Percentiles rank a stretch among this genome's conserved stretches.
Conservation (phyloP, 2,888 invertebrate species). For the Tuta absoluta region DNA sequence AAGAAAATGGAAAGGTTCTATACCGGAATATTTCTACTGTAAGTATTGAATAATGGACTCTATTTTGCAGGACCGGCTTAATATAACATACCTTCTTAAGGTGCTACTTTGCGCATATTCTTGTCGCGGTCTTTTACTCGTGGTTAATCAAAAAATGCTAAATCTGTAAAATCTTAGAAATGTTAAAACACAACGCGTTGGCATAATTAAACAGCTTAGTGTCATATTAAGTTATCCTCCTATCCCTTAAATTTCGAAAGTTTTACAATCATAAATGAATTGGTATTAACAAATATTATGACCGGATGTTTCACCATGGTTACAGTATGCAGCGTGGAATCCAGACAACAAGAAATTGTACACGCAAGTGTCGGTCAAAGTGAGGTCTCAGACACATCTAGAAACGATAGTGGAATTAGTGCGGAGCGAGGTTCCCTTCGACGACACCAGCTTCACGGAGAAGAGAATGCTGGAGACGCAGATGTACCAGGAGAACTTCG, state of each 20-base stretch:
- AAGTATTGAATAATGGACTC: constrained; percentile 50
- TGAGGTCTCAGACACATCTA: constrained; percentile 87
- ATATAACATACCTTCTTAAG: no score
- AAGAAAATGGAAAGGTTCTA: constrained; percentile 89
- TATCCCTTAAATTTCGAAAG: no score
- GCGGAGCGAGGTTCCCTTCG: constrained; percentile 85
- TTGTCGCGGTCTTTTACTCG: no score
- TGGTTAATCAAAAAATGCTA: no score
- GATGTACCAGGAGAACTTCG: constrained; percentile 92
- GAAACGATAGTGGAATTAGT: constrained; percentile 91
- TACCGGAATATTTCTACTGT: constrained; percentile 94
- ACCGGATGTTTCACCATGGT: constrained; percentile 30
- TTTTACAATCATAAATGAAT: no score
- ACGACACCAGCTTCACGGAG: constrained; percentile 86
- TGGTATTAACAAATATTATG: no score
- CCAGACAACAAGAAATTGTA: constrained; percentile 90
- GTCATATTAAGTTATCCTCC: constrained; percentile 10
- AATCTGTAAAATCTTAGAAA: no score
- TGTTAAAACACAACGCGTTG: no score
- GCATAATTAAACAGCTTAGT: no score
- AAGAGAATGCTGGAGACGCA: constrained; percentile 88
- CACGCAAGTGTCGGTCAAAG: constrained; percentile 88
- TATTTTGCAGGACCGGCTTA: no score
- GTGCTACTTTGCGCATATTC: no score
- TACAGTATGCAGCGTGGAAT: constrained; percentile 92